Conservation (phyloP, 2,797 vertebrate genomes). For the Malacoraja senta region DNA sequence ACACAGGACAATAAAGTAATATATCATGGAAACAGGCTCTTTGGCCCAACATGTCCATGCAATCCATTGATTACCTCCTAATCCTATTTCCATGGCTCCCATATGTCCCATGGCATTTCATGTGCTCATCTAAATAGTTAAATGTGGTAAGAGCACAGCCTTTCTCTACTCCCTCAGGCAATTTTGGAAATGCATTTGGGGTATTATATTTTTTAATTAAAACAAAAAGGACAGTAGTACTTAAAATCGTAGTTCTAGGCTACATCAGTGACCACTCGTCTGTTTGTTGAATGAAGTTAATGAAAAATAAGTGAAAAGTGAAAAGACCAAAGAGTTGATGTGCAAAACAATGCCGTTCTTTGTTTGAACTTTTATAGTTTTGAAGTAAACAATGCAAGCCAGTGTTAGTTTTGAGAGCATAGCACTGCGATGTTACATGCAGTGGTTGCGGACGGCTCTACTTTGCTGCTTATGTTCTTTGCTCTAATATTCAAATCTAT, state of each 20-base stretch:
- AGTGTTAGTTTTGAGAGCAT: not conserved
- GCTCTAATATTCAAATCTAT: constrained; percentile 45
- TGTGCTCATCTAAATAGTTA: too few relatives aligned
- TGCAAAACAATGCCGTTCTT: not conserved
- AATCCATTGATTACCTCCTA: too few relatives aligned
- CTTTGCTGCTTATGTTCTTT: not conserved
- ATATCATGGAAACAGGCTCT: too few relatives aligned
- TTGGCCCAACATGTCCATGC: too few relatives aligned
- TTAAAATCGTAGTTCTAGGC: not conserved
- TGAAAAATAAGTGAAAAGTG: not conserved
- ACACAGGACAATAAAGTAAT: too few relatives aligned
- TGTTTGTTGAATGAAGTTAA: not conserved
- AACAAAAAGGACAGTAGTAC: not conserved
- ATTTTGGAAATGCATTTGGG: not conserved
- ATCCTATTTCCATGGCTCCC: too few relatives aligned
- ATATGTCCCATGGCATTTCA: too few relatives aligned
- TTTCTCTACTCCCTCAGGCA: too few relatives aligned
- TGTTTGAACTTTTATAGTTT: not conserved
- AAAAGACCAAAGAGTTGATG: not conserved
- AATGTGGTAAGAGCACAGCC: too few relatives aligned
- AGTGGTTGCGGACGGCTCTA: not conserved
- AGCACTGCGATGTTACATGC: not conserved
- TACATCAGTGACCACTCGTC: not conserved
- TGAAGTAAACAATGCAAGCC: not conserved
- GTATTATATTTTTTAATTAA: not conserved